Conservation (phyloP, 2,888 invertebrate genomes). For the Chloroclysta siterata region DNA sequence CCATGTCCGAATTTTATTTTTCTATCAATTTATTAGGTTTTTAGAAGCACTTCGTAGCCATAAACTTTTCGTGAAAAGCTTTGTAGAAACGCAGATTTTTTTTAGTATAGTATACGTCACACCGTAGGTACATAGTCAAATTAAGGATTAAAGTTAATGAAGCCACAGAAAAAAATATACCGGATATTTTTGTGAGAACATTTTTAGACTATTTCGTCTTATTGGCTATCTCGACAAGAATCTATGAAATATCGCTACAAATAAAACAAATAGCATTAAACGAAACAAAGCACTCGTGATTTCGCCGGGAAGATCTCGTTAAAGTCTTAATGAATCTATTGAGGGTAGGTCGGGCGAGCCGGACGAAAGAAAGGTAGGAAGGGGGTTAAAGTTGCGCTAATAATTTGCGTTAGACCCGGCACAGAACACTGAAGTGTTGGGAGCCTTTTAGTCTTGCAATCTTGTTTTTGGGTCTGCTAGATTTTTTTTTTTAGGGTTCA, state of each 20-base stretch:
- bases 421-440: slow-evolving; percentile 39
- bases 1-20: no score
- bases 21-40: no score
- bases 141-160: no score
- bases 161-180: no score
- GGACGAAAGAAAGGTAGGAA: slow-evolving; percentile 66
- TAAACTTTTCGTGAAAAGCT: no score
- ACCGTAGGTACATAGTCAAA: no score
- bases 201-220: no score
- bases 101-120: no score
- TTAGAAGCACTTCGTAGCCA: no score
- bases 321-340: slow-evolving; percentile 84
- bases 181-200: no score
- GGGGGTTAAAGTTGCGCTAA: slow-evolving; percentile 72
- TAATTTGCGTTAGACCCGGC: slow-evolving; percentile 71
- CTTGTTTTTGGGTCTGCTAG: background rate
- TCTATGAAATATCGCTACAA: slow-evolving; percentile 38
- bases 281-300: slow-evolving; percentile 80
- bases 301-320: slow-evolving; percentile 80
- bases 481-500: background rate
- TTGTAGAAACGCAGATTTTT: no score
- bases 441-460: background rate
- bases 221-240: background rate
- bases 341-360: slow-evolving; percentile 77
- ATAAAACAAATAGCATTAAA: slow-evolving; percentile 76